A percentile compares a stretch with the other conserved stretches of the same genome.
These are phyloP conservation scores for Stigmatopora nigra DNA, from an alignment of 2,113 vertebrate genomes.

Conservation along the genomic window DNA sequence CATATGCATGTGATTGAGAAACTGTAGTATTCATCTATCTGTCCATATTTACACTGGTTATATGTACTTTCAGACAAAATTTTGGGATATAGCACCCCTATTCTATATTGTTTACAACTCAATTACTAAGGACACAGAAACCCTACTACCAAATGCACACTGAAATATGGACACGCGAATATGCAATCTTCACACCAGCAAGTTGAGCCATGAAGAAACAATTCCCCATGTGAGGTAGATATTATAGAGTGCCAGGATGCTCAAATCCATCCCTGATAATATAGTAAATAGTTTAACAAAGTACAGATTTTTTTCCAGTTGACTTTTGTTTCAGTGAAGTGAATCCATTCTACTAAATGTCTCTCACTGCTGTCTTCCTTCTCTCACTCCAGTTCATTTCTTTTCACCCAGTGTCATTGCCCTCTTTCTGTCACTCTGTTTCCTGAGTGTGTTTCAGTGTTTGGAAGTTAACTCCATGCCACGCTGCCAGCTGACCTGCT, in stretches of 20 bases:
- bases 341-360: background rate
- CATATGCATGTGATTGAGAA: too few relatives aligned
- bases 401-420: constrained; percentile 28
- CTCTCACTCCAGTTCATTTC: constrained; percentile 14
- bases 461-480: constrained; percentile 26
- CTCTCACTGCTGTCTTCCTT: background rate
- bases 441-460: constrained; percentile 30
- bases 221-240: background rate
- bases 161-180: background rate
- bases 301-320: background rate
- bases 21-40: too few relatives aligned
- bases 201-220: background rate
- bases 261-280: background rate
- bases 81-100: too few relatives aligned
- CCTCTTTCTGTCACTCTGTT: constrained; percentile 45
- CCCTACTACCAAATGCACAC: background rate
- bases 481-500: constrained; percentile 38
- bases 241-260: background rate
- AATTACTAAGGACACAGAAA: background rate
- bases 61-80: too few relatives aligned
- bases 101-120: background rate
- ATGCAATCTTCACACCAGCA: background rate
- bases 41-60: too few relatives aligned
- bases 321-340: background rate
- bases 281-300: background rate